A percentile compares a stretch with the other conserved stretches of the same genome.
phyloP scores from a whole-genome alignment of 2,113 vertebrate genomes.

The Heterocephalus glaber region DNA sequence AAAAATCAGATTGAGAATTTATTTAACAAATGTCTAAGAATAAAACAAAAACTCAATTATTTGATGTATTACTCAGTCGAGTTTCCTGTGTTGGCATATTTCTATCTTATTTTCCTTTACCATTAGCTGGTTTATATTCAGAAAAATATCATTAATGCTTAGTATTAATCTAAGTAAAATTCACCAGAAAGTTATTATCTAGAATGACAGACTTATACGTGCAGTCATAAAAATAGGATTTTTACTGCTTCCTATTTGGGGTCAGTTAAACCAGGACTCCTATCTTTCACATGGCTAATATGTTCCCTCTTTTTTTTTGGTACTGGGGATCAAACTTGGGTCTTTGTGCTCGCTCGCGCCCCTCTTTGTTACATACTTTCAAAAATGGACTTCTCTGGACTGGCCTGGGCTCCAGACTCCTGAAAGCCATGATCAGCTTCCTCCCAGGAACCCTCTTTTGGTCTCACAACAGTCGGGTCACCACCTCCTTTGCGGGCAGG shows the following conservation, averaged over 20 bases:
- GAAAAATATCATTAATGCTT: constrained; percentile 48
- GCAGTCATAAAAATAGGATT: neutral
- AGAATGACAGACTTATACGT: neutral
- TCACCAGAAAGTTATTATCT: constrained; percentile 3
- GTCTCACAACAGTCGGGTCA: constrained; percentile 48
- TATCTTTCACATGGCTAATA: neutral
- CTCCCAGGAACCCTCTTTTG: constrained; percentile 76
- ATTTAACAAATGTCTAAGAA: neutral
- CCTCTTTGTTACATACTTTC: constrained; percentile 87
- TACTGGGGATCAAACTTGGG: too few species aligned
- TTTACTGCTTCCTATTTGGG: constrained; percentile 48
- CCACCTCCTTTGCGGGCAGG: neutral
- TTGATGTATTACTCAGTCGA: constrained; percentile 22
- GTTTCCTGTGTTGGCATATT: constrained; percentile 15
- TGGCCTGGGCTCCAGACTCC: constrained; percentile 60
- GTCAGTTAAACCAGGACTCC: constrained; percentile 2
- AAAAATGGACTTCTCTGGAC: constrained; percentile 86
- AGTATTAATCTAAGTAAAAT: constrained; percentile 43
- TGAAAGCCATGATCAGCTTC: constrained; percentile 66
- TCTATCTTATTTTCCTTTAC: constrained; percentile 4
- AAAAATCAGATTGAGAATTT: neutral
- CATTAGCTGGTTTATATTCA: constrained; percentile 28
- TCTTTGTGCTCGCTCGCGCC: too few species aligned
- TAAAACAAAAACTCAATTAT: constrained; percentile 27
- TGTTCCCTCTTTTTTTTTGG: too few species aligned